Conservation (phyloP, 2,888 invertebrate species). For the Chorisops tibialis region DNA sequence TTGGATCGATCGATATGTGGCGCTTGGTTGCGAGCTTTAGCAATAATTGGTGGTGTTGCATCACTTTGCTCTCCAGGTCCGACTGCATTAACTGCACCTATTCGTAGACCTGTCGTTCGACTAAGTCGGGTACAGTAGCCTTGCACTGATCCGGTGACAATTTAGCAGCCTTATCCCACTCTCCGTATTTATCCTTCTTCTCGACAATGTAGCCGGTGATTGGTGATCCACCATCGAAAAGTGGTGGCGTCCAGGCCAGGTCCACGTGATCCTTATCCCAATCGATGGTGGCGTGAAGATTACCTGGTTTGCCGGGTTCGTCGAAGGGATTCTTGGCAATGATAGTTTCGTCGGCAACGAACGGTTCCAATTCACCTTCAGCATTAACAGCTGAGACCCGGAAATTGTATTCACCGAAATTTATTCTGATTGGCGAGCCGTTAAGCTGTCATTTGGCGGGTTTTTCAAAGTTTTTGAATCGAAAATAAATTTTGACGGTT, state of each 20-base stretch:
- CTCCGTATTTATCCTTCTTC: conserved; percentile 91
- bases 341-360: conserved; percentile 79
- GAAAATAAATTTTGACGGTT: no score
- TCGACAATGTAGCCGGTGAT: conserved; percentile 81
- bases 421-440: no score
- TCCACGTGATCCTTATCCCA: conserved; percentile 95
- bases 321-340: conserved; percentile 97
- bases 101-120: conserved; percentile 87
- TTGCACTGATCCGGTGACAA: conserved; percentile 78
- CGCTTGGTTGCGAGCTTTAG: conserved; percentile 82
- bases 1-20: conserved; percentile 91
- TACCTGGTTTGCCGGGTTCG: conserved; percentile 80
- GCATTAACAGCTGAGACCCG: conserved; percentile 92
- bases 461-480: no score
- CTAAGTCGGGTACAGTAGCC: conserved; percentile 84
- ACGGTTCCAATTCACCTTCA: conserved; percentile 93
- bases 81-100: conserved; percentile 83
- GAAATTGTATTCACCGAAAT: conserved; percentile 94
- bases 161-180: conserved; percentile 90
- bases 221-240: conserved; percentile 84
- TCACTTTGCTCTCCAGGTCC: conserved; percentile 92
- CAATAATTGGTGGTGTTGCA: conserved; percentile 76
- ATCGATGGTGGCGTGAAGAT: conserved; percentile 84
- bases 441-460: no score
- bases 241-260: conserved; percentile 84